Percentiles rank a stretch among this genome's conserved stretches.
Conservation (phyloP, 1,140 invertebrate species). For the Neelides sp. region DNA sequence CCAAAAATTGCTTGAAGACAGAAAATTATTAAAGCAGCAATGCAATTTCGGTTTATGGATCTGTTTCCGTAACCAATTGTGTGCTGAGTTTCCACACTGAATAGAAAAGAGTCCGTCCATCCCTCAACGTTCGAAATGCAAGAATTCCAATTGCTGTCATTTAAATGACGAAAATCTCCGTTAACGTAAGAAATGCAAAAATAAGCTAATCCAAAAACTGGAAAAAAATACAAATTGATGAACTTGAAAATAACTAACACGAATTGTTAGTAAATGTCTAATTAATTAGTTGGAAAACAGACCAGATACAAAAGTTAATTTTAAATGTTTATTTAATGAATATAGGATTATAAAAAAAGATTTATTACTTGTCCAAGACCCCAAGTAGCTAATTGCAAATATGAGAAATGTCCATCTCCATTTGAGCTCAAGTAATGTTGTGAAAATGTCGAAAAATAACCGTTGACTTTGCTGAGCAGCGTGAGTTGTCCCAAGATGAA, state of each 20-base stretch:
- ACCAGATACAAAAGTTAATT: background rate
- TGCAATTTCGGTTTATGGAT: background rate
- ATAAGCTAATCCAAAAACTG: slow-evolving; percentile 7
- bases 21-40: slow-evolving; percentile 4
- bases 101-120: slow-evolving; percentile 12
- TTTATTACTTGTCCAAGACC: slow-evolving; percentile 7
- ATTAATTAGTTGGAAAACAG: no score
- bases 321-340: background rate
- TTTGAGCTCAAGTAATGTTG: slow-evolving; percentile 12
- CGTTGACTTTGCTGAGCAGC: no score
- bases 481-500: no score
- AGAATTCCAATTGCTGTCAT: background rate
- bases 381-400: slow-evolving; percentile 10
- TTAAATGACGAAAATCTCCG: slow-evolving; percentile 6
- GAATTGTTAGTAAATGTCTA: no score
- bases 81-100: slow-evolving; percentile 20
- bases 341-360: background rate
- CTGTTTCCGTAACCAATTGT: slow-evolving; percentile 5
- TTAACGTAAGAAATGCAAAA: slow-evolving; percentile 11
- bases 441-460: slow-evolving; percentile 16
- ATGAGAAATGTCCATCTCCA: slow-evolving; percentile 15
- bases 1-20: slow-evolving; percentile 13
- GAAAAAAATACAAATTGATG: no score
- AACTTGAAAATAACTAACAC: no score
- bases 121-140: slow-evolving; percentile 13